Base-by-base conservation (phyloP, 2,888 invertebrate genomes). In the Orthonevra nobilis region DNA sequence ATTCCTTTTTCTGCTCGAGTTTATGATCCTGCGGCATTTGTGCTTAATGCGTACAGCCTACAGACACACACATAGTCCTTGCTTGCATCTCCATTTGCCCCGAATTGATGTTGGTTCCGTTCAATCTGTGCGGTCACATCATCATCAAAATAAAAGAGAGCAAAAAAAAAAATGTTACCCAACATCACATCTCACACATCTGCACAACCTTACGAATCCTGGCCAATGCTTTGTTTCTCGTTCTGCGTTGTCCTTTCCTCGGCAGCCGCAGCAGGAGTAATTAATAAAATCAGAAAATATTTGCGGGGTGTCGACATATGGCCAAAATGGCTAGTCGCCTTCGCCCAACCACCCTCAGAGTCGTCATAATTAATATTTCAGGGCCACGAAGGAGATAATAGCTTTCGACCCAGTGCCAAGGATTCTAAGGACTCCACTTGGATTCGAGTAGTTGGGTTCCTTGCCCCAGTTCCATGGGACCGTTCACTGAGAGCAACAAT, bases 1-100 rank as follows among this genome's bases (percentile, higher is more conserved):
- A 75, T 69, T 75, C 63, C 56, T 75, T 75, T 75, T 70, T 58
- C 68, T 70, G 54, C 5, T 61, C 15, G 40, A 75, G 70, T 75
- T 75, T 75, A 70, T 75, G 61, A 63, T 75, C 68, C 56, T 75
- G 75, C 70, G 70, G 75, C 75, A 75, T 75, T 75, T 75, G 75
- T 63, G 28, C 54, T 70, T 75, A 70, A 75, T 75, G 69, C 63
- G 63, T 70, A 58, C 34, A 63, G 63, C 56, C 75, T 36, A 26
- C 17, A n/a, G n/a, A n/a, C n/a, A n/a, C n/a, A n/a, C n/a, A 23
- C 17, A 23, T 38, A 38, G 17, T 50, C 17, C 28, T 12, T 23
- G 38, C 30, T 14, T 46, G 48, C 42, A 52, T 54, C 23, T 38
- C 15, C 48, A 74, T 54, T 5, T 46, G 20, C 46, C 10, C 38